Evolutionary conservation across 2,797 vertebrate genomes (phyloP).

Genomic region (Zonotrichia albicollis): DNA sequence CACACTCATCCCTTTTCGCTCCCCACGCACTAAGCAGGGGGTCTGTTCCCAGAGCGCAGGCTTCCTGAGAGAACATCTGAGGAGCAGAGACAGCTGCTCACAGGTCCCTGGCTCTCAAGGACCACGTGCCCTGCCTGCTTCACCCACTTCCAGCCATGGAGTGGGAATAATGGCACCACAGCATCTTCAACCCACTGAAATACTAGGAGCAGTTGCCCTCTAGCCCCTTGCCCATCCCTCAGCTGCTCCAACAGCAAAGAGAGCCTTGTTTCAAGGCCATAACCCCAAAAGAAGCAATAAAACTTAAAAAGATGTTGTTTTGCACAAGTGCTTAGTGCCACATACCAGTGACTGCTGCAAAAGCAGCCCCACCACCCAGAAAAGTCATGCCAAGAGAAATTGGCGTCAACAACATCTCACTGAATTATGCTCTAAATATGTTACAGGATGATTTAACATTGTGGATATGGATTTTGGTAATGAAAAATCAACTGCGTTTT

Average conservation of each 20-base stretch:
- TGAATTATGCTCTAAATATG: neutral
- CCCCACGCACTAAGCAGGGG: slow-evolving; percentile 32
- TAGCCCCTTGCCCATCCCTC: neutral
- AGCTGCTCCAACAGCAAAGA: neutral
- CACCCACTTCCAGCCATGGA: accelerated
- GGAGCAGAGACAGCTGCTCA: neutral
- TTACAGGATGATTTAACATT: neutral
- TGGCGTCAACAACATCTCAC: accelerated
- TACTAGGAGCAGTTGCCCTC: neutral
- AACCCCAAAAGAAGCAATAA: neutral
- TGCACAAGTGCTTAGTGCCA: neutral
- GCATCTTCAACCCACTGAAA: neutral
- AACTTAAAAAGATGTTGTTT: neutral
- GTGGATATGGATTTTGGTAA: neutral
- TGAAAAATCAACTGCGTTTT: too few species aligned
- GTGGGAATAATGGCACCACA: neutral
- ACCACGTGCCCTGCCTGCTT: neutral
- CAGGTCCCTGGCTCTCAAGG: neutral
- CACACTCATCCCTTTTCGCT: neutral
- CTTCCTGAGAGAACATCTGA: slow-evolving; percentile 10
- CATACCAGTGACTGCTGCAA: neutral
- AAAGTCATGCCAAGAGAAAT: neutral
- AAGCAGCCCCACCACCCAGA: neutral
- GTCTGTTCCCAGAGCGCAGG: slow-evolving; percentile 26
- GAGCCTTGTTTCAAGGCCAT: neutral